Evolutionary conservation across 2,888 invertebrate species (phyloP).

Genomic region (Dichetophora obliterata): DNA sequence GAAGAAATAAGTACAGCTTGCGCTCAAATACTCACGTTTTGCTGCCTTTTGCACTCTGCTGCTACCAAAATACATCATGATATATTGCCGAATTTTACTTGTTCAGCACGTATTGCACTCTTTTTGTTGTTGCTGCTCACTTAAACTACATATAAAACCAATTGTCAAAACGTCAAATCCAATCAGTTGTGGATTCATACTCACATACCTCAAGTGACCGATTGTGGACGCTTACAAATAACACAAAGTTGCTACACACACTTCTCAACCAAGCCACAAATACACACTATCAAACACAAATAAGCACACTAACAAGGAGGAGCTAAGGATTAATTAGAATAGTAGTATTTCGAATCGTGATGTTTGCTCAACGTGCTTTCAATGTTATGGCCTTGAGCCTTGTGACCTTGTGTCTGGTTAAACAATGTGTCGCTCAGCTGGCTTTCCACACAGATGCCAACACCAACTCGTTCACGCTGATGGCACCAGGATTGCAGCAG

Average conservation of each 20-base stretch:
- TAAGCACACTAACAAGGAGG: background rate
- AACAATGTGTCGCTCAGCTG: slow-evolving; percentile 58
- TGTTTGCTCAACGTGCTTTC: slow-evolving; percentile 17
- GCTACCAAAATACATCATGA: background rate
- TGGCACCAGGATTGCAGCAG: slow-evolving; percentile 67
- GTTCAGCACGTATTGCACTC: background rate
- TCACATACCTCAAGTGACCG: background rate
- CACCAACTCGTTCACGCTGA: slow-evolving; percentile 66
- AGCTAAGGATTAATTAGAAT: background rate
- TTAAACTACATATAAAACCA: slow-evolving; percentile 44
- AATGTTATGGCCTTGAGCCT: slow-evolving; percentile 45
- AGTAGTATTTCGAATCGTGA: background rate
- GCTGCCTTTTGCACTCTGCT: background rate
- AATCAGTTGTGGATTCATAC: slow-evolving; percentile 40
- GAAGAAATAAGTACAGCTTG: too few relatives aligned
- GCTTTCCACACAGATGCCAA: slow-evolving; percentile 66
- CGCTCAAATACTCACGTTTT: too few relatives aligned
- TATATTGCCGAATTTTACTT: slow-evolving; percentile 20
- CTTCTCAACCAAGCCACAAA: background rate
- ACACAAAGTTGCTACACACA: background rate
- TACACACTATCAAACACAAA: background rate
- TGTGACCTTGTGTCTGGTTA: slow-evolving; percentile 45
- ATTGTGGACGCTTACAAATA: background rate
- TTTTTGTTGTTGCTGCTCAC: background rate
- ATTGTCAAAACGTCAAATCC: slow-evolving; percentile 32